A percentile compares a stretch with the other conserved stretches of the same genome.
These are phyloP conservation scores for Ceramica pisi DNA, from an alignment of 2,888 invertebrate genomes.

Conservation along the genomic window DNA sequence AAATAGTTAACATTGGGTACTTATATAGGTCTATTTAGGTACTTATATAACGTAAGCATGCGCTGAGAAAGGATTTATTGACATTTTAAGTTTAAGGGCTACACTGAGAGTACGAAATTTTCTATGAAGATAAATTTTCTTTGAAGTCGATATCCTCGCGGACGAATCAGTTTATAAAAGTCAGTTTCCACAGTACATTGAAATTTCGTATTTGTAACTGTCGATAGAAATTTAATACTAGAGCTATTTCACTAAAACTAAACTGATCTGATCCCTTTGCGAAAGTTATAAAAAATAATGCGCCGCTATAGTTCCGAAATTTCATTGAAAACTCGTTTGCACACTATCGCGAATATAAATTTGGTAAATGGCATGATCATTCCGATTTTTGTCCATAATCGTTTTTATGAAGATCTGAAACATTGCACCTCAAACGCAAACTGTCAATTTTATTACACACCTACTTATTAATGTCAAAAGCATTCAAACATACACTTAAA, in stretches of 20 bases:
- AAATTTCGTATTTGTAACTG: background rate
- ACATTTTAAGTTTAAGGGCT: no score
- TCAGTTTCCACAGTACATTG: no score
- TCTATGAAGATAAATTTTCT: no score
- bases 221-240: background rate
- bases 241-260: slow-evolving; percentile 10
- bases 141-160: no score
- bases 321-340: background rate
- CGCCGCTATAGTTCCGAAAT: background rate
- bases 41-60: no score
- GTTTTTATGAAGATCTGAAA: background rate
- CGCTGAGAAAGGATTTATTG: no score
- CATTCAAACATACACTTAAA: background rate
- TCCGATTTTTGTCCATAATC: background rate
- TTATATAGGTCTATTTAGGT: no score
- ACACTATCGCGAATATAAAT: slow-evolving; percentile 4
- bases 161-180: no score
- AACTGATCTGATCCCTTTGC: background rate
- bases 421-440: background rate
- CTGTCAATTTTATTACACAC: no score
- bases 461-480: background rate
- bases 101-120: no score
- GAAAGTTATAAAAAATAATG: slow-evolving; percentile 21
- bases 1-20: no score
- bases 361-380: background rate